phyloP scores from a whole-genome alignment of 2,888 invertebrate species.

The Pachymerium ferrugineum region DNA sequence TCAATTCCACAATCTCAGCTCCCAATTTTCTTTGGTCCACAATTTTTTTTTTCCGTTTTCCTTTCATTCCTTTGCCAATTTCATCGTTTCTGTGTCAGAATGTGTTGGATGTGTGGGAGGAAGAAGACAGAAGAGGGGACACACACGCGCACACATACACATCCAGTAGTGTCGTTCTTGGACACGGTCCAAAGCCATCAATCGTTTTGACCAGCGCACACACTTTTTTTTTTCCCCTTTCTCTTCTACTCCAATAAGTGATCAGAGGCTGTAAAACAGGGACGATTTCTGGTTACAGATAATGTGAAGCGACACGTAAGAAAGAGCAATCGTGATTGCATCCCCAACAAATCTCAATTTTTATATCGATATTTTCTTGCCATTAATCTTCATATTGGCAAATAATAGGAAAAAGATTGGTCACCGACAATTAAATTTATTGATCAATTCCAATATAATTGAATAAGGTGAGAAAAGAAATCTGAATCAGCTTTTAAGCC shows the following conservation, averaged over 20 bases:
- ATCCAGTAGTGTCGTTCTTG: neutral
- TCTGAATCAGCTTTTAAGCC: too few relatives aligned
- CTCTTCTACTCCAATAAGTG: neutral
- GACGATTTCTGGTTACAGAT: constrained; percentile 10
- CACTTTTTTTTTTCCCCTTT: neutral
- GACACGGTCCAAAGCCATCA: neutral
- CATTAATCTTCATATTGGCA: neutral
- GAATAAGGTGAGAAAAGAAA: too few relatives aligned
- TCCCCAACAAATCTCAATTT: neutral
- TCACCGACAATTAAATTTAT: too few relatives aligned
- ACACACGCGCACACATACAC: neutral
- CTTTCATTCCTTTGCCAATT: constrained; percentile 1
- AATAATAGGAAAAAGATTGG: too few relatives aligned
- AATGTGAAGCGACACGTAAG: neutral
- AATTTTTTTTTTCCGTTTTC: constrained; percentile 11
- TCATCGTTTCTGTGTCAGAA: constrained; percentile 14
- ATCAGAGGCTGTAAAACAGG: neutral
- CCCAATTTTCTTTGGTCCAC: constrained; percentile 9
- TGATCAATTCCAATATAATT: too few relatives aligned
- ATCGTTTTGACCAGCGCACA: constrained; percentile 8
- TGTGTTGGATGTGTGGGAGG: constrained; percentile 8
- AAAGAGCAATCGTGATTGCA: neutral
- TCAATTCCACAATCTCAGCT: constrained; percentile 10
- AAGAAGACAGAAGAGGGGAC: neutral
- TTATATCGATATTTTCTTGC: neutral